Evolutionary conservation across 2,797 vertebrate species (phyloP).

Genomic region (Mionectes olivaceus): DNA sequence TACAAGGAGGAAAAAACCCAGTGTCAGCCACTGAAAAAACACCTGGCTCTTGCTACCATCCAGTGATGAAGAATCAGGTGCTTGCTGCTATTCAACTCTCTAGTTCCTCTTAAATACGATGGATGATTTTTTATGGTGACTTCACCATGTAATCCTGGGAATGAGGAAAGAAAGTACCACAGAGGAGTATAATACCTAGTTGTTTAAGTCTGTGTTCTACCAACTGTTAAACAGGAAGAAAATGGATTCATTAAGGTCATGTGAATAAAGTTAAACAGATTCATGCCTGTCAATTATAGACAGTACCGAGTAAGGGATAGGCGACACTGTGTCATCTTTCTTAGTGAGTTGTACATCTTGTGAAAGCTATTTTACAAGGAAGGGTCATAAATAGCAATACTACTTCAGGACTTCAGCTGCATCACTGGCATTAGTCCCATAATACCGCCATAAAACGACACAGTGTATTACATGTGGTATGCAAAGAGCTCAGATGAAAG

Average conservation of each 20-base stretch:
- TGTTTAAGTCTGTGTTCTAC: not conserved
- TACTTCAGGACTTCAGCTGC: not conserved
- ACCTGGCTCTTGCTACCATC: not conserved
- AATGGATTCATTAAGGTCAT: not conserved
- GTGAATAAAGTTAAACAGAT: not conserved
- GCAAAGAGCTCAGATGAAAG: slow-evolving; percentile 18
- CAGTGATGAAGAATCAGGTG: not conserved
- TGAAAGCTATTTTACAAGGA: not conserved
- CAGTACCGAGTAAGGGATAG: slow-evolving; percentile 37
- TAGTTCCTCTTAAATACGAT: not conserved
- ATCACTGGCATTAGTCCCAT: not conserved
- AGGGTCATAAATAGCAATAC: not conserved
- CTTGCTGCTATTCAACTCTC: not conserved
- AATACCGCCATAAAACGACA: not conserved
- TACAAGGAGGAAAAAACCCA: not conserved
- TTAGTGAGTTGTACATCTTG: not conserved
- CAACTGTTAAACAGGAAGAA: not conserved
- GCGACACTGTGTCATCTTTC: not conserved
- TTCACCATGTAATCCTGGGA: not conserved
- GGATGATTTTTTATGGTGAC: not conserved
- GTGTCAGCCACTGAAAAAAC: not conserved
- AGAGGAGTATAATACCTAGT: not conserved
- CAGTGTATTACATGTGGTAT: not conserved
- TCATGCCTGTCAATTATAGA: not conserved
- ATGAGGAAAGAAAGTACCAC: not conserved